Evolutionary conservation across 2,113 vertebrate genomes (phyloP), one percentile per base, ranked within the genome.

Genomic region (Cromileptes altivelis): DNA sequence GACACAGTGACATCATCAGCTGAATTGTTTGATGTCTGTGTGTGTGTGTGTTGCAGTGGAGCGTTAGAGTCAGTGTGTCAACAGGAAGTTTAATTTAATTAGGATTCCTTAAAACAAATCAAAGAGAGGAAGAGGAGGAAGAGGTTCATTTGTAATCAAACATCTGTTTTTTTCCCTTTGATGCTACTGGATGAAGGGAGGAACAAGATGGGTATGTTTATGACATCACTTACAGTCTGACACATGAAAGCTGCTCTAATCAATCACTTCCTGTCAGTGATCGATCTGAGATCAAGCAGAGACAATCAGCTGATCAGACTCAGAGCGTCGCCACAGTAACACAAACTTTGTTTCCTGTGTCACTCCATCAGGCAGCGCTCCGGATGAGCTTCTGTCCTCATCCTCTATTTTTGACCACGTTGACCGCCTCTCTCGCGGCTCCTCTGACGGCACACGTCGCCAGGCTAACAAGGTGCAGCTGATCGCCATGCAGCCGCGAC

Each of bases 351-450:
- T 53, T 53, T n/a, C 8, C 19, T 53, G 1, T 21, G 52, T 53
- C 40, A 92, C 94, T 14, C 92, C 96, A 1, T 86, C 95, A n/a
- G 94, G 94, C 78, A 93, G 95, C 50, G 96, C 95, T 15, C 96
- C 96, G 3, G 96, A 96, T 0, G 97, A 98, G 81, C 97, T 97
- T 40, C 96, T 96, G 23, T 98, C 97, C 2, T 99, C 98, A 0
- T 98, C 98, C 53, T 99, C 98, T 57, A 99, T 99, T 89, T 99
- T 99, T 0, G 98, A 99, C 62, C 98, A 99, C 0, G 98, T 99
- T 45, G 98, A 99, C 83, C 95, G 98, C 62, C 94, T 98, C 69
- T 97, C 98, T 0, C 97, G 97, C 2, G 93, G 93, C 13, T 96
- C 97, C 0, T 96, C 97, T 0, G 98, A 99, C 8, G 96, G 96